Evolutionary conservation across 2,113 vertebrate species (phyloP).

Genomic region (Phocoena sinus): DNA sequence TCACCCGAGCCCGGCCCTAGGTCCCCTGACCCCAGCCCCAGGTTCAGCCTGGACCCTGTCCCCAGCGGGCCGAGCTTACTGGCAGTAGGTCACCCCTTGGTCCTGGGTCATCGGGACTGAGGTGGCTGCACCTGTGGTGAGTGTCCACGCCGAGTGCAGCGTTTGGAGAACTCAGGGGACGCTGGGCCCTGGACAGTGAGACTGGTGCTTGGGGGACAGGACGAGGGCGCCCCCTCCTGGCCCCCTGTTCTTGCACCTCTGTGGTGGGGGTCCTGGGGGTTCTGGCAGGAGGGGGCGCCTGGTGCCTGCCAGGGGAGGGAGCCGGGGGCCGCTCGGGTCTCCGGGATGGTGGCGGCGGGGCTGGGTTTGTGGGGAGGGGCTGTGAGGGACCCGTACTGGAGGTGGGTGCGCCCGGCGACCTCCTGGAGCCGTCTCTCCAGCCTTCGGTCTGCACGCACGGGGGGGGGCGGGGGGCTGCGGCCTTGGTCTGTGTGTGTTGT

Average conservation of each 20-base stretch:
- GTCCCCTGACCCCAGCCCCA: neutral
- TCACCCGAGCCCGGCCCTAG: neutral
- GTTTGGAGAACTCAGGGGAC: fast-evolving
- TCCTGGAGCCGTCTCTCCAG: too few relatives aligned
- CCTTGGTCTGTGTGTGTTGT: neutral
- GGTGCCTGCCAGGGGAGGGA: neutral
- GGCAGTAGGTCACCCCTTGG: fast-evolving
- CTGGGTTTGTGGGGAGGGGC: too few relatives aligned
- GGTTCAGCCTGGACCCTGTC: fast-evolving
- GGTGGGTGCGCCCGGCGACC: neutral
- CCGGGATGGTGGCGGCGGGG: neutral
- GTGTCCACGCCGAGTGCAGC: too few relatives aligned
- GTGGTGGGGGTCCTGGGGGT: too few relatives aligned
- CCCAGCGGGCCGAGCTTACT: fast-evolving
- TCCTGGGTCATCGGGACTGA: fast-evolving
- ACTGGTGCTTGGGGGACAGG: neutral
- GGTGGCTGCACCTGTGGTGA: neutral
- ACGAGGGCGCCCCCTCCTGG: fast-evolving
- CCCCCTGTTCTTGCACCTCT: neutral
- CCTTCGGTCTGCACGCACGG: too few relatives aligned
- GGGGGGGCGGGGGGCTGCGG: neutral
- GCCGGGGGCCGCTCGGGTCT: neutral
- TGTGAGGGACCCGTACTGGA: too few relatives aligned
- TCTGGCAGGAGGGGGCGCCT: neutral
- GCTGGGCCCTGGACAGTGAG: neutral